A percentile compares a stretch with the other conserved stretches of the same genome.
These are phyloP conservation scores for Sacculina carcini DNA, from an alignment of 2,888 invertebrate genomes.

Conservation along the genomic window DNA sequence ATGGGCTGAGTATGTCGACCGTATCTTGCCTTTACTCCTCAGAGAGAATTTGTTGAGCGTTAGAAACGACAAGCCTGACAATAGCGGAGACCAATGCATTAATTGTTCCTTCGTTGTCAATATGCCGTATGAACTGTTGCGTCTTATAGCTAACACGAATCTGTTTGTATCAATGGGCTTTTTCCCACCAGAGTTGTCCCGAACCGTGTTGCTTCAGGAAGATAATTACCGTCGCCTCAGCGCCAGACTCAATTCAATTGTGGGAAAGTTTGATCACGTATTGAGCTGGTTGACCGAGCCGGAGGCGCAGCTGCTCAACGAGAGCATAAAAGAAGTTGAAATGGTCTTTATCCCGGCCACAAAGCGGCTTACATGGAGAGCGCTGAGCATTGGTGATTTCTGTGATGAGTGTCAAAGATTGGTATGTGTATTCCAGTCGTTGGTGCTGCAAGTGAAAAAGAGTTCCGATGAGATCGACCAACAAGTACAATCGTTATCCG, in stretches of 20 bases:
- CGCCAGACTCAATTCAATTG: slow-evolving; percentile 20
- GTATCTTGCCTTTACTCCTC: slow-evolving; percentile 36
- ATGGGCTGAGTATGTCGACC: slow-evolving; percentile 38
- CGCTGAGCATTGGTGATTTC: slow-evolving; percentile 51
- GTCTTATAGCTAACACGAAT: slow-evolving; percentile 23
- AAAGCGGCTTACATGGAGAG: slow-evolving; percentile 59
- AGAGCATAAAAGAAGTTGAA: slow-evolving; percentile 40
- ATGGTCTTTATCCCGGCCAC: slow-evolving; percentile 50
- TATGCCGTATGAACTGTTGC: slow-evolving; percentile 21
- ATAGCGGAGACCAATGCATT: neutral
- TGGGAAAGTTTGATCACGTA: slow-evolving; percentile 31
- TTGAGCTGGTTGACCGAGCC: slow-evolving; percentile 36
- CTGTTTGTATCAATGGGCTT: slow-evolving; percentile 23
- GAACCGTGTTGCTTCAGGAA: slow-evolving; percentile 23
- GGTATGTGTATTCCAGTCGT: slow-evolving; percentile 32
- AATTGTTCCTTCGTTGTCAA: slow-evolving; percentile 19
- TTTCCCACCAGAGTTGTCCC: slow-evolving; percentile 22
- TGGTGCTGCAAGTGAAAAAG: slow-evolving; percentile 31
- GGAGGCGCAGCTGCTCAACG: slow-evolving; percentile 33
- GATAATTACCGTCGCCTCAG: slow-evolving; percentile 22
- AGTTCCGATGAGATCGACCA: slow-evolving; percentile 23
- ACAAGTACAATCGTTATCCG: slow-evolving; percentile 22
- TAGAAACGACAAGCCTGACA: neutral
- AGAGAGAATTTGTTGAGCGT: slow-evolving; percentile 35
- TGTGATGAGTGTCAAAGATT: slow-evolving; percentile 29